phyloP scores from a whole-genome alignment of 2,113 vertebrate species.

The Macquaria australasica region DNA sequence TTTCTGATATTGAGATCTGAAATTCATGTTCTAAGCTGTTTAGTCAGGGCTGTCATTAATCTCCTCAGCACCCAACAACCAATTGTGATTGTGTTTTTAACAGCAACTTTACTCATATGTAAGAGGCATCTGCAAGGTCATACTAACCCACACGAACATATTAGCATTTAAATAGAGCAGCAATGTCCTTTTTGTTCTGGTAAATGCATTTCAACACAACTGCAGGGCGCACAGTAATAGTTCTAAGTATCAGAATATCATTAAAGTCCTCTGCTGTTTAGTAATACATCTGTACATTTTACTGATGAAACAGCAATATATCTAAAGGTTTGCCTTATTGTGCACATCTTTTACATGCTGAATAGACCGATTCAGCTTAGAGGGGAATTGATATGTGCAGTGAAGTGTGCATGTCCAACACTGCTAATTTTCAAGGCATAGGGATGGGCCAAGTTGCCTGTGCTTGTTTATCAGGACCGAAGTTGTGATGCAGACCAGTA shows the following conservation, averaged over 20 bases:
- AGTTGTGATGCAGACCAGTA: slow-evolving; percentile 13
- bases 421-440: slow-evolving; percentile 22
- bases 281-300: slow-evolving; percentile 13
- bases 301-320: not conserved
- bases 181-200: slow-evolving; percentile 2
- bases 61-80: not conserved
- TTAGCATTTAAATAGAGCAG: slow-evolving; percentile 37
- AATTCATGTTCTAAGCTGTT: not conserved
- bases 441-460: slow-evolving; percentile 5
- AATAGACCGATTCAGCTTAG: slow-evolving; percentile 4
- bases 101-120: not conserved
- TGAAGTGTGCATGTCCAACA: slow-evolving; percentile 23
- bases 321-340: not conserved
- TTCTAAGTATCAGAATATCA: not conserved
- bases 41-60: slow-evolving; percentile 3
- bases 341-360: slow-evolving; percentile 29
- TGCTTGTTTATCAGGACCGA: slow-evolving; percentile 32
- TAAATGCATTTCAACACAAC: not conserved
- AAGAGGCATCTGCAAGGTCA: slow-evolving; percentile 8
- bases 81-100: not conserved
- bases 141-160: slow-evolving; percentile 1
- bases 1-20: no score
- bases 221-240: not conserved
- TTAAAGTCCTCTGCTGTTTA: not conserved
- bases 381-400: slow-evolving; percentile 35